Evolutionary conservation across 1,140 invertebrate species (phyloP).

Genomic region (Mercenaria mercenaria): DNA sequence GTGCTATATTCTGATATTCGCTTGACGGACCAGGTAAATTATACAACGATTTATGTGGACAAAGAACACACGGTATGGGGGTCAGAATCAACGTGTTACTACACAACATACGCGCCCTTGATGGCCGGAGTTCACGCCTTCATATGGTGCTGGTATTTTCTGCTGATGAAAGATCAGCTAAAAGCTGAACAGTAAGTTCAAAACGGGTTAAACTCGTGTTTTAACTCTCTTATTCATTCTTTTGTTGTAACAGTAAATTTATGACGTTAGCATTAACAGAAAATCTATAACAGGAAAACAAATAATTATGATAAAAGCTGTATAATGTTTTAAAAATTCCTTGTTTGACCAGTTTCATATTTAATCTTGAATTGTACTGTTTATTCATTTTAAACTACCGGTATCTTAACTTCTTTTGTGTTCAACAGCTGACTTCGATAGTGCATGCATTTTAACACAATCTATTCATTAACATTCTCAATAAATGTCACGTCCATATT

Average conservation of each 20-base stretch:
- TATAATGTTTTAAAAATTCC: too few relatives aligned
- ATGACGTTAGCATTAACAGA: neutral
- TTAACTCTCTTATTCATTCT: neutral
- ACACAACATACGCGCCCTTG: conserved; percentile 36
- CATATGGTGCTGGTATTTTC: conserved; percentile 60
- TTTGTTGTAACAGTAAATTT: neutral
- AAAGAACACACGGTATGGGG: conserved; percentile 43
- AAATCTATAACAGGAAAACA: neutral
- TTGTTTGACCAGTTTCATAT: too few relatives aligned
- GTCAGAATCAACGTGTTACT: neutral
- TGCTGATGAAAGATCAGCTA: conserved; percentile 46
- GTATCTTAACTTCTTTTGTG: too few relatives aligned
- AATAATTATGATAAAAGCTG: too few relatives aligned
- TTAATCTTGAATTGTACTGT: too few relatives aligned
- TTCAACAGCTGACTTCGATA: too few relatives aligned
- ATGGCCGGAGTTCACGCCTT: conserved; percentile 37
- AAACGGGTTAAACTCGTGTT: too few relatives aligned
- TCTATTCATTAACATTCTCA: too few relatives aligned
- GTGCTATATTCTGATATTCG: conserved; percentile 37
- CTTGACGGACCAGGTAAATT: neutral
- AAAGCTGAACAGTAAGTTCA: conserved; percentile 55
- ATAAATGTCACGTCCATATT: too few relatives aligned
- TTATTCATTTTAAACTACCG: too few relatives aligned
- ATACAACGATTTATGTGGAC: conserved; percentile 29
- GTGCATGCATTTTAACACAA: too few relatives aligned